Base-by-base conservation (phyloP, 2,797 vertebrate genomes). In the Bovichtus variegatus region DNA sequence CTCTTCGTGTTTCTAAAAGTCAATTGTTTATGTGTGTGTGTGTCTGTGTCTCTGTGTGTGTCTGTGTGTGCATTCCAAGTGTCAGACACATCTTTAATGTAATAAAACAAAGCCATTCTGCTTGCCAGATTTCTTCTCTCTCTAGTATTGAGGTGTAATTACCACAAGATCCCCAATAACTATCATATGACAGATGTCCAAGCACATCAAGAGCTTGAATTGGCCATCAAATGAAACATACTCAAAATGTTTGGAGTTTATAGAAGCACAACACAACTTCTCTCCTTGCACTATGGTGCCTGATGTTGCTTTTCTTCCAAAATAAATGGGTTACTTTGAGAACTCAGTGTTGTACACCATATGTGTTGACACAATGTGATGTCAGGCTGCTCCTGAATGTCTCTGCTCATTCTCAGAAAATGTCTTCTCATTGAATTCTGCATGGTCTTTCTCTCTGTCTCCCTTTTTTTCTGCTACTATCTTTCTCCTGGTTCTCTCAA, bases 1-100 rank as follows among this genome's bases (percentile, higher is more conserved):
- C 41, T 72, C 27, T 74, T 31, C 9, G 3, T 73, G 47, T 68
- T 63, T 67, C 51, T 50, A 58, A 80, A 60, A 81, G 80, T 78
- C 65, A 79, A 5, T n/a, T n/a, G 31, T 31, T 31, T 31, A 31
- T 31, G 31, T 31, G 31, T 31, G 31, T 31, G 31, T 34, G 31
- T 34, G 8, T 34, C 31, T 34, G 31, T 34, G 31, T 34, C 7
- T 34, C 31, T 34, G 31, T 34, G 31, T 34, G 31, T 34, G 31
- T 9, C n/a, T n/a, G 23, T 43, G 10, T 70, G 29, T 31, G 50
- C 19, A 15, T 31, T 50, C 18, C 27, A 46, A 46, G 40, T 18
- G 44, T 57, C 57, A 55, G 6, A 18, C 6, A 31, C 15, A 19
- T 64, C 38, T 54, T 41, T 64, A 25, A 59, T 60, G 29, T 47